Evolutionary conservation across 2,113 vertebrate species (phyloP).

Genomic region (Pedetes capensis): DNA sequence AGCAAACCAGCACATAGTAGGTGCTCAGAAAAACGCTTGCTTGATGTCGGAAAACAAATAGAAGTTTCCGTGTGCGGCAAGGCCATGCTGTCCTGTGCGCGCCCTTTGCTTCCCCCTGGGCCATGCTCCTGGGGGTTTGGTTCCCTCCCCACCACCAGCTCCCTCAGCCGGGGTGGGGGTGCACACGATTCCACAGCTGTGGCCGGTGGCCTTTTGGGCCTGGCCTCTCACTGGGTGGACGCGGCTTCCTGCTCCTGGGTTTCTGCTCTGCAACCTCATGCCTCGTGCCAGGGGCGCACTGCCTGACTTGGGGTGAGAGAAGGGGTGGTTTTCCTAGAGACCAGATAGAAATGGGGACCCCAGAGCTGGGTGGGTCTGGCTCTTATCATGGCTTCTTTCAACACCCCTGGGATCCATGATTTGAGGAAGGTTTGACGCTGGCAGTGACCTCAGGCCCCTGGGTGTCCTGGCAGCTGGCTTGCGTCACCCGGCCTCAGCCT

Average conservation of each 20-base stretch:
- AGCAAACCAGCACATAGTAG: not conserved
- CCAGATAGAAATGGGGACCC: not conserved
- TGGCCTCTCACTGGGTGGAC: accelerated
- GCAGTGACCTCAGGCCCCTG: not conserved
- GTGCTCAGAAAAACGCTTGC: not conserved
- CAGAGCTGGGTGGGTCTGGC: not conserved
- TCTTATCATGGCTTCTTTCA: not conserved
- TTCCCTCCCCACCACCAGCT: not conserved
- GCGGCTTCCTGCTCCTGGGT: not conserved
- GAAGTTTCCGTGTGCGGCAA: not conserved
- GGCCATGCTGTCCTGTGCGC: not conserved
- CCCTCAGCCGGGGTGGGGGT: not conserved
- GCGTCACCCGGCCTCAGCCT: not conserved
- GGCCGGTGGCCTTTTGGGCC: not conserved
- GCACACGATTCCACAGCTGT: not conserved
- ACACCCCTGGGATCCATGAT: not conserved
- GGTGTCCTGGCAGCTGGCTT: not conserved
- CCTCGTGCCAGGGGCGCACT: not conserved
- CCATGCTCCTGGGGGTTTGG: not conserved
- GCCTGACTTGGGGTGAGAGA: accelerated
- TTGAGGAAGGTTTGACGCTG: not conserved
- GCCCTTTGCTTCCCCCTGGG: not conserved
- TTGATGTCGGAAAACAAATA: not conserved
- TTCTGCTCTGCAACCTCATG: not conserved
- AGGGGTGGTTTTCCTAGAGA: not conserved